phyloP scores from a whole-genome alignment of 2,888 invertebrate genomes.

The Drosophila putrida region DNA sequence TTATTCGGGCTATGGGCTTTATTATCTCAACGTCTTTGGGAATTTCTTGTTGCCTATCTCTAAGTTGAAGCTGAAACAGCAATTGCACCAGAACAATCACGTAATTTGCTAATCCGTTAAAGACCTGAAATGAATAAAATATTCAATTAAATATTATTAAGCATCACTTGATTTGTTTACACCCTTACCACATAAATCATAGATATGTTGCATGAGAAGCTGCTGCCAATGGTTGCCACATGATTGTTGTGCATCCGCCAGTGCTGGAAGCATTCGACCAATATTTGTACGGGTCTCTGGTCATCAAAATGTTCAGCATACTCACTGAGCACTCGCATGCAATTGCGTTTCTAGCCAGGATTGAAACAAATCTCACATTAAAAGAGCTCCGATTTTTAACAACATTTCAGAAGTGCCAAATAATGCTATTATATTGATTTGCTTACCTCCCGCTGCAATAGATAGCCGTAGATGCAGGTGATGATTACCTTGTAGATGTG shows the following conservation, averaged over 20 bases:
- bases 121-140: slow-evolving; percentile 53
- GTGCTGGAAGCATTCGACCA: slow-evolving; percentile 58
- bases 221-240: slow-evolving; percentile 68
- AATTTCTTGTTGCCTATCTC: slow-evolving; percentile 41
- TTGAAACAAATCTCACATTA: neutral
- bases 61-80: slow-evolving; percentile 74
- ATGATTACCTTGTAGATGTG: slow-evolving; percentile 75
- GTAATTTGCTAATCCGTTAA: slow-evolving; percentile 79
- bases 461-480: slow-evolving; percentile 71
- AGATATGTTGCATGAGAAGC: slow-evolving; percentile 59
- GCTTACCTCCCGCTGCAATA: slow-evolving; percentile 74
- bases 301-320: slow-evolving; percentile 54
- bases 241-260: slow-evolving; percentile 74
- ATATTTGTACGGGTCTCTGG: slow-evolving; percentile 11
- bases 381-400: too few relatives aligned
- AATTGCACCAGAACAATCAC: slow-evolving; percentile 81
- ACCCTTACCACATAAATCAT: slow-evolving; percentile 73
- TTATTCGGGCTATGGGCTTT: slow-evolving; percentile 22
- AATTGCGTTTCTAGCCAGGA: slow-evolving; percentile 65
- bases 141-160: too few relatives aligned
- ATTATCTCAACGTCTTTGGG: slow-evolving; percentile 58
- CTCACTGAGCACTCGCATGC: slow-evolving; percentile 58
- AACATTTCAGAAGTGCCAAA: too few relatives aligned
- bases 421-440: too few relatives aligned
- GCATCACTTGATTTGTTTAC: neutral